Evolutionary conservation across 2,113 vertebrate species (phyloP).

Genomic region (Neodontobutis hainanensis): DNA sequence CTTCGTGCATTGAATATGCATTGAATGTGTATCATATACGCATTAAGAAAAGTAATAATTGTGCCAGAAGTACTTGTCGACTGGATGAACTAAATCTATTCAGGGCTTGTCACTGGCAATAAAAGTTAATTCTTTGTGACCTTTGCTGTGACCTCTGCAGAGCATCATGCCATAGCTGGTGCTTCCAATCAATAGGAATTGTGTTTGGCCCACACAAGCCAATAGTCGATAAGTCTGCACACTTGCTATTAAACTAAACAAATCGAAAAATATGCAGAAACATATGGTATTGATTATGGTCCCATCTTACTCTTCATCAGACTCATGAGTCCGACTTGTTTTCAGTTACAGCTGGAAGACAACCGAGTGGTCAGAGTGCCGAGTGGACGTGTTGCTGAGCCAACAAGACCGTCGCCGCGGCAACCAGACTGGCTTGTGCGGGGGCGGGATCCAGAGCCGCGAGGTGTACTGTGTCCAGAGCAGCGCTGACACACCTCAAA

Average conservation of each 20-base stretch:
- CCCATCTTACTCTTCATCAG: neutral
- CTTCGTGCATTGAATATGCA: no score
- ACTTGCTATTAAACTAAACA: neutral
- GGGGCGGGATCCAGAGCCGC: conserved; percentile 90
- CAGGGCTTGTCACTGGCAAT: neutral
- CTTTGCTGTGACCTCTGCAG: neutral
- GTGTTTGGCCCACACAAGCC: neutral
- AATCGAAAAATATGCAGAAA: neutral
- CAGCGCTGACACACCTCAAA: conserved; percentile 71
- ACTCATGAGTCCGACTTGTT: neutral
- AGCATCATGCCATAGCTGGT: neutral
- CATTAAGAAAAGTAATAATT: neutral
- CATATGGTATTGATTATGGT: neutral
- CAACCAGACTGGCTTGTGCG: conserved; percentile 92
- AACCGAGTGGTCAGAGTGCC: conserved; percentile 93
- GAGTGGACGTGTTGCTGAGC: conserved; percentile 90
- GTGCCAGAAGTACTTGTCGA: neutral
- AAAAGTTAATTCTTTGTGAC: neutral
- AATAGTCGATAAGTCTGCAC: conserved; percentile 2
- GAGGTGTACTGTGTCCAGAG: conserved; percentile 91
- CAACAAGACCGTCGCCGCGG: conserved; percentile 94
- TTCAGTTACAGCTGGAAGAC: conserved; percentile 89
- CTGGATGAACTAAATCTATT: neutral
- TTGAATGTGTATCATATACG: neutral
- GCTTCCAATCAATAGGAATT: conserved; percentile 4